Conservation (phyloP, 2,888 invertebrate species). For the Cybosia mesomella region DNA sequence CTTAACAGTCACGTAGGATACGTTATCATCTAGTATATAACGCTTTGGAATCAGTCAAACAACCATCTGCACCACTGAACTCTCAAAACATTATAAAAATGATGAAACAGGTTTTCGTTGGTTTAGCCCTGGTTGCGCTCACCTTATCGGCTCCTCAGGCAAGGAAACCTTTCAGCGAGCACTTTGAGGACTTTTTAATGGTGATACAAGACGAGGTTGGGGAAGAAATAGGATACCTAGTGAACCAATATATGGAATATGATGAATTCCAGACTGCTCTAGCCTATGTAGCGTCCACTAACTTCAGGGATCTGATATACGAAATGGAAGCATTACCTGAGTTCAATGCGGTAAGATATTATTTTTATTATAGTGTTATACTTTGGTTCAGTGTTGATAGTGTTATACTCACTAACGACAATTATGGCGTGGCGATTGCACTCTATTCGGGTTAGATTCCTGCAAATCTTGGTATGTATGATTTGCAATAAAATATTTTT, state of each 20-base stretch:
- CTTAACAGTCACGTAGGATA: constrained; percentile 27
- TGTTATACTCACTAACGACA: not conserved
- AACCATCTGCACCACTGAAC: constrained; percentile 38
- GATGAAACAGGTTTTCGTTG: constrained; percentile 64
- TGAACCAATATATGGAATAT: constrained; percentile 60
- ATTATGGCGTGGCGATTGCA: not conserved
- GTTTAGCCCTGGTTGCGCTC: constrained; percentile 60
- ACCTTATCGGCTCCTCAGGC: constrained; percentile 66
- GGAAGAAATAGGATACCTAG: constrained; percentile 51
- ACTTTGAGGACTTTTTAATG: constrained; percentile 69
- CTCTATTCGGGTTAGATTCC: not conserved
- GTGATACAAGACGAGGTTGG: constrained; percentile 63
- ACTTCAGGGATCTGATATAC: constrained; percentile 67
- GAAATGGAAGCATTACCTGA: constrained; percentile 76
- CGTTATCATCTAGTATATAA: constrained; percentile 55
- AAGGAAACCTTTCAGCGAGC: constrained; percentile 73
- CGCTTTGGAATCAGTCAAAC: not conserved
- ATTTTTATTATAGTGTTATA: not conserved
- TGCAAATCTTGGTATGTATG: not conserved
- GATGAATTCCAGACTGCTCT: constrained; percentile 66
- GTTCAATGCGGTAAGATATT: constrained; percentile 68
- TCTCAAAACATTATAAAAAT: constrained; percentile 44
- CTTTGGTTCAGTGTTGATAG: too few species aligned
- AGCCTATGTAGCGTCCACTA: constrained; percentile 61
- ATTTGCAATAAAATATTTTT: too few species aligned